Conservation (phyloP, 53 echinoderm and acorn worm genomes). For the Paracentrotus lividus region DNA sequence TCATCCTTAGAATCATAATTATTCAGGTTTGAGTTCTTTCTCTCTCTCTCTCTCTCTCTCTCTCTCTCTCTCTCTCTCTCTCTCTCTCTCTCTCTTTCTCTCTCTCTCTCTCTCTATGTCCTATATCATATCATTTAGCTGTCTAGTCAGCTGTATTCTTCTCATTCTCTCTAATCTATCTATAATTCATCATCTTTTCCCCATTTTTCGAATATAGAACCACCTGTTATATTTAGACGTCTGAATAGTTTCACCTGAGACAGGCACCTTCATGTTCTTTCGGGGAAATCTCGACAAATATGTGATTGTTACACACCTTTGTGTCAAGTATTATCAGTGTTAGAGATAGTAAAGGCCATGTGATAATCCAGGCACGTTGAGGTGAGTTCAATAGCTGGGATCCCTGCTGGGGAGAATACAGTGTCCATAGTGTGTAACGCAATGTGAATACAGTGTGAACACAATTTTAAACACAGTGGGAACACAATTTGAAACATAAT, state of each 20-base stretch:
- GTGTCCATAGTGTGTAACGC: too few species aligned
- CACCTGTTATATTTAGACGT: neutral
- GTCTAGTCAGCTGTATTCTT: neutral
- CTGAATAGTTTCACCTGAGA: neutral
- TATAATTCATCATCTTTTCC: neutral
- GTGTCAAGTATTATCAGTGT: conserved; percentile 10
- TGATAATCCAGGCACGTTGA: neutral
- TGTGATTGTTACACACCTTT: neutral
- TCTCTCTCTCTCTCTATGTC: neutral
- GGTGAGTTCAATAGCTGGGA: conserved; percentile 2
- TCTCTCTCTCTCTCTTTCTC: neutral
- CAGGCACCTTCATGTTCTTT: neutral
- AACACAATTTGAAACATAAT: too few species aligned
- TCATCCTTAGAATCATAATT: neutral
- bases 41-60: neutral
- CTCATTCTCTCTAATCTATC: neutral
- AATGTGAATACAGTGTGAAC: too few species aligned
- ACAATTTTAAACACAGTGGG: too few species aligned
- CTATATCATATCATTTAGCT: neutral
- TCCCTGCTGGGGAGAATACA: too few species aligned
- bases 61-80: neutral
- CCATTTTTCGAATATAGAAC: neutral
- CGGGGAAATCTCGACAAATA: neutral
- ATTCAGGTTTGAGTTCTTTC: neutral
- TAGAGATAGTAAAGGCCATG: neutral